Evolutionary conservation across 1,140 invertebrate species (phyloP), one percentile per base, ranked within the genome.

Genomic region (Anthonomus grandis): DNA sequence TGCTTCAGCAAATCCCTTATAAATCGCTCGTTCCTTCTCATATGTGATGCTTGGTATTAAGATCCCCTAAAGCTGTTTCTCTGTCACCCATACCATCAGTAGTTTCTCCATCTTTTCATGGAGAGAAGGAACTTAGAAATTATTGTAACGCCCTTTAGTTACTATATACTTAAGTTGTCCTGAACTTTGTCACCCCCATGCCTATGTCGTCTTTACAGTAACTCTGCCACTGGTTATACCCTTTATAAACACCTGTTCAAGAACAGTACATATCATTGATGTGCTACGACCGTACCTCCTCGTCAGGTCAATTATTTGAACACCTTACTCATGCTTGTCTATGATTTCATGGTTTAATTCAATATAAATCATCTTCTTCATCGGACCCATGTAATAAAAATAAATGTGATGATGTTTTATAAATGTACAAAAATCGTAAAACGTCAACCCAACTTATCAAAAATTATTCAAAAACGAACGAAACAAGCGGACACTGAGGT

Each of bases 291-390:
- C 47, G 42, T 63, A 61, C 45, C 23, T 21, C 45, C 44, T 59
- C 34, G 62, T 49, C 48, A 64, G 50, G 47, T 64, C 59, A 62
- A 47, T 37, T 49, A 64, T 45, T 59, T 55, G 54, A 36, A 64
- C 59, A 49, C 59, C 62, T 47, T 62, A 37, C 53, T 62, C 56
- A 54, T 62, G 47, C 36, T 59, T 64, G 53, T 62, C 44, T 44
- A 62, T 52, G 15, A 63, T 62, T 57, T 63, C 62, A 49, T 27
- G 37, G 34, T 62, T 60, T 54, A 60, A 54, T 61, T 60, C 57
- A 46, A 62, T 60, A 41, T 12, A 41, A 12, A 41, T 41, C 39
- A 8, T 41, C 39, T 41, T 41, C 39, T 41, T 41, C 31, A 9
- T 34, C 38, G n/a, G n/a, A n/a, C n/a, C n/a, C n/a, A n/a, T n/a